These are phyloP conservation scores for Meles meles DNA, from an alignment of 2,113 vertebrate genomes.

Conservation along the genomic window DNA sequence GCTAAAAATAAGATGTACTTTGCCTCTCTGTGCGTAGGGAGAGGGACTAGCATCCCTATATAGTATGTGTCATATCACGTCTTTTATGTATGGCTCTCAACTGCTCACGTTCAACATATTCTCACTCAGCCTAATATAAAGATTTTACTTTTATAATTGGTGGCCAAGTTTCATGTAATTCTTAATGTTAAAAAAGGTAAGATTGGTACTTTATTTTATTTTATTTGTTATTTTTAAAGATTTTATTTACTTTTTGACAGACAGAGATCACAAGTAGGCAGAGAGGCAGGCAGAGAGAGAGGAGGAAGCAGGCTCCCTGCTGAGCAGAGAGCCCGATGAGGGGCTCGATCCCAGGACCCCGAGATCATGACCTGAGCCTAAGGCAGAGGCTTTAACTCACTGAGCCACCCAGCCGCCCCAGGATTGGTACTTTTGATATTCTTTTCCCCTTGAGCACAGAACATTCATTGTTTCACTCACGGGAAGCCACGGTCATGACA, in stretches of 20 bases:
- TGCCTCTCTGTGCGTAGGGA: neutral
- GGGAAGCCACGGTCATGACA: neutral
- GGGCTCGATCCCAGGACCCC: too few species aligned
- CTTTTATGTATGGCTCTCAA: neutral
- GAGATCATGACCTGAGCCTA: too few species aligned
- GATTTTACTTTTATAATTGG: slow-evolving; percentile 6
- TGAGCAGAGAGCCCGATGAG: too few species aligned
- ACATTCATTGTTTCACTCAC: neutral
- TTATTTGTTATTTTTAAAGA: too few species aligned
- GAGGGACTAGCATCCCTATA: neutral
- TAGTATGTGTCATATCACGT: neutral
- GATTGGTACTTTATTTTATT: neutral
- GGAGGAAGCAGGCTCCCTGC: too few species aligned
- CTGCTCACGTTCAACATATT: neutral
- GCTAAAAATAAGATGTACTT: neutral
- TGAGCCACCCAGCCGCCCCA: too few species aligned
- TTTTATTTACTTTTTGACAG: too few species aligned
- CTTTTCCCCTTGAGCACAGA: neutral
- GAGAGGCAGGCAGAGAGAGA: too few species aligned
- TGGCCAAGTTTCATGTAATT: neutral
- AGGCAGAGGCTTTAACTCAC: too few species aligned
- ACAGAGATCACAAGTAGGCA: too few species aligned
- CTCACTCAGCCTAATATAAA: neutral
- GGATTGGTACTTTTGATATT: neutral
- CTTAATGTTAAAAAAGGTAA: neutral